phyloP scores from a whole-genome alignment of 2,113 vertebrate genomes.

The Enhydra lutris region DNA sequence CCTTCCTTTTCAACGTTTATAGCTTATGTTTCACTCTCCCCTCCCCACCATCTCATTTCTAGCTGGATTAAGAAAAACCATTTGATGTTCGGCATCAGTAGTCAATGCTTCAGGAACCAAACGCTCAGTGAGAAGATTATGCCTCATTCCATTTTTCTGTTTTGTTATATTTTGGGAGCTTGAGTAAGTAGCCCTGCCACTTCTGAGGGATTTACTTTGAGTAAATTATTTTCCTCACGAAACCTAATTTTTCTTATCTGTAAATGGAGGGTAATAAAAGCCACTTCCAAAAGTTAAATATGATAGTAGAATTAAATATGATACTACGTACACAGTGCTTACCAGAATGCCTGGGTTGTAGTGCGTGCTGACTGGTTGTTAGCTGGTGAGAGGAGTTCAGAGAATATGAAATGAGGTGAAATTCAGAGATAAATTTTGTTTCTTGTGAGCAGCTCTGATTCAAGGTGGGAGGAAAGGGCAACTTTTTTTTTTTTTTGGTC shows the following conservation, averaged over 20 bases:
- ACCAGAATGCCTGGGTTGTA: background rate
- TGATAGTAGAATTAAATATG: background rate
- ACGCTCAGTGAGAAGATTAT: background rate
- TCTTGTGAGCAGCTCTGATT: background rate
- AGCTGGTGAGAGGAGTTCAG: background rate
- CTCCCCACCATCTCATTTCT: background rate
- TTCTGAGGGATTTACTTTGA: background rate
- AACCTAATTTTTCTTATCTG: background rate
- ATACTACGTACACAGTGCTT: background rate
- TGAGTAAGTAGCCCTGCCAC: background rate
- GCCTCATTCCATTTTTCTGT: background rate
- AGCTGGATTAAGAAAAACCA: background rate
- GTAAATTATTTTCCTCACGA: background rate
- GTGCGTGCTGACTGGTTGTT: background rate
- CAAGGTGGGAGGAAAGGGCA: background rate
- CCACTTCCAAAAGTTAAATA: background rate
- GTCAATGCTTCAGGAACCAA: background rate
- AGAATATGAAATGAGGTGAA: background rate
- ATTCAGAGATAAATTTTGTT: background rate
- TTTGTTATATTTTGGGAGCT: background rate
- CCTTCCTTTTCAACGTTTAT: background rate
- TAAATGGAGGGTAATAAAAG: background rate
- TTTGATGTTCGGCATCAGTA: background rate
- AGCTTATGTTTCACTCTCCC: background rate
- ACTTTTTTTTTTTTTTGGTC: background rate